phyloP scores from a whole-genome alignment of 1,140 invertebrate species.

The Andrena cerasifolii region DNA sequence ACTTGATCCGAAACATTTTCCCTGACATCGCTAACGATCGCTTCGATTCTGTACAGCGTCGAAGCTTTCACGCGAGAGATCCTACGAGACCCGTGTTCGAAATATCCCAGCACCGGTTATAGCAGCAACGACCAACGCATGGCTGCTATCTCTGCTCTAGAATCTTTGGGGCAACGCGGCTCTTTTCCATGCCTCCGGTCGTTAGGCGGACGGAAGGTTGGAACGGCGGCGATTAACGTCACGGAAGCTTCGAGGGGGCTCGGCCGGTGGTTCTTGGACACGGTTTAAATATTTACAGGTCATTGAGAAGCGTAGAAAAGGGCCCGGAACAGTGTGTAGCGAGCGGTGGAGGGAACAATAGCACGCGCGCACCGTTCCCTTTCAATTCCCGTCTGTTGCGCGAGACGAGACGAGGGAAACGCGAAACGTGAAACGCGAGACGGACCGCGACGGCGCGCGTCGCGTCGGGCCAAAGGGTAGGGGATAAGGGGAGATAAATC shows the following conservation, averaged over 20 bases:
- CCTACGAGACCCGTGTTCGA: too few relatives aligned
- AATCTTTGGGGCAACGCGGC: slow-evolving; percentile 1
- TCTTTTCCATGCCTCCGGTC: slow-evolving; percentile 17
- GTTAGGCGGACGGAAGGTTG: not conserved
- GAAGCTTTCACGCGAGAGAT: too few relatives aligned
- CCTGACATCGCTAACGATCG: too few relatives aligned
- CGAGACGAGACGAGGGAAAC: not conserved
- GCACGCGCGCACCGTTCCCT: slow-evolving; percentile 28
- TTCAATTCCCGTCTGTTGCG: not conserved
- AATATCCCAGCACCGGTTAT: too few relatives aligned
- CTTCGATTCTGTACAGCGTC: too few relatives aligned
- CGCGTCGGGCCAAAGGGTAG: slow-evolving; percentile 4
- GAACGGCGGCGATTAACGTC: slow-evolving; percentile 29
- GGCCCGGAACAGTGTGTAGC: too few relatives aligned
- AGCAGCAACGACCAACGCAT: too few relatives aligned
- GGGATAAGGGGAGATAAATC: slow-evolving; percentile 22
- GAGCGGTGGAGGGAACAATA: not conserved
- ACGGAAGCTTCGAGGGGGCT: slow-evolving; percentile 21
- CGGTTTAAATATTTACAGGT: not conserved
- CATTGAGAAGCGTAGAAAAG: too few relatives aligned
- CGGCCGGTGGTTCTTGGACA: not conserved
- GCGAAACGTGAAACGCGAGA: too few relatives aligned
- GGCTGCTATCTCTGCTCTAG: not conserved
- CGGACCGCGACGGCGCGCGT: slow-evolving; percentile 26
- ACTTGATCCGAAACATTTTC: too few relatives aligned